Base-by-base conservation (phyloP, 2,888 invertebrate species). In the Gastracanthus pulcherrimus region DNA sequence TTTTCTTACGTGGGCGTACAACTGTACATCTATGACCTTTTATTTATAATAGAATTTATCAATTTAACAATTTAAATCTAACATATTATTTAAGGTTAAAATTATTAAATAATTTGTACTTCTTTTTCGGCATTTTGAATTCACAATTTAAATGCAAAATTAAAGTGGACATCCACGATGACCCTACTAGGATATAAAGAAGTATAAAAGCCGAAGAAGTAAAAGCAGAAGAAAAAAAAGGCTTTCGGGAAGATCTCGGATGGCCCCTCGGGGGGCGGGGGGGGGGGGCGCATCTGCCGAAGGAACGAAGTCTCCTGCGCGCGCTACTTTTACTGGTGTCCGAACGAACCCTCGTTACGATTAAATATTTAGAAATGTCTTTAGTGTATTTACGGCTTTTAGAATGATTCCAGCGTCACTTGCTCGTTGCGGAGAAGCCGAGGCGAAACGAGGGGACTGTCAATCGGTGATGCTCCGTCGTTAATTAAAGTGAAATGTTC, bases 361-460 rank as follows among this genome's bases (percentile, higher is more conserved):
- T 87, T 84, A 84, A 87, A 87, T 87, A 87, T 87, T 87, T 86
- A 87, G 82, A 76, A 80, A 80, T 81, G 84, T 86, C 84, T 86
- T 84, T 84, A 85, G 85, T 84, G 76, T 83, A 85, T 86, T 87
- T 85, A 84, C 82, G 84, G 80, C 80, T 82, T 76, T 81, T 70
- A 55, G 45, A 66, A 79, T 72, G 67, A 51, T 67, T 69, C 60
- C 58, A 19, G 11, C 34, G 16, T 19, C 67, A 31, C 72, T 45
- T 41, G 45, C 6, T 60, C 41, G 26, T 9, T 9, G 41, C 23
- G 60, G n/a, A 41, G 13, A 45, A 26, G 62, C 23, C 7, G 31
- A 9, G 6, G n/a, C n/a, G n/a, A 19, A 45, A 69, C 6, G 29
- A 38, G 58, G 58, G 41, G 29, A 72, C 26, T 60, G 45, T 34